phyloP scores from a whole-genome alignment of 2,888 invertebrate genomes.

The Acronicta leporina region DNA sequence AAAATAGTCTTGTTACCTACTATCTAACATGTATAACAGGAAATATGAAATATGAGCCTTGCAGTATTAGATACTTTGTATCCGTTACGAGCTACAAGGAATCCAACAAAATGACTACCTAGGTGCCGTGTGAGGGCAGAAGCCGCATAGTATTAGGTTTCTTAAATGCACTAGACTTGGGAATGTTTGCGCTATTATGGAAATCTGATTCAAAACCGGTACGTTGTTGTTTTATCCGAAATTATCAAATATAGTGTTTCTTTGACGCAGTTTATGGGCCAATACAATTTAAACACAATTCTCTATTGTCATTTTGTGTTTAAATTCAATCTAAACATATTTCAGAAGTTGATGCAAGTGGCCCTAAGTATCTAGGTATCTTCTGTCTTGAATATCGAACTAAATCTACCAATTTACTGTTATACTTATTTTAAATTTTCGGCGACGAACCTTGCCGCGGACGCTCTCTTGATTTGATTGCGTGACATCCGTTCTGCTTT shows the following conservation, averaged over 20 bases:
- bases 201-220: not conserved
- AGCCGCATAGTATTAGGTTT: conserved; percentile 31
- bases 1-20: conserved; percentile 11
- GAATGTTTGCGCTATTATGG: conserved; percentile 12
- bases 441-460: conserved; percentile 19
- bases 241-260: not conserved
- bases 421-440: conserved; percentile 25
- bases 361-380: no score
- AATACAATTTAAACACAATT: no score
- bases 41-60: conserved; percentile 44
- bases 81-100: conserved; percentile 47
- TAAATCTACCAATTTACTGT: conserved; percentile 11
- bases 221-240: not conserved
- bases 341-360: no score
- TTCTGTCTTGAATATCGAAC: no score
- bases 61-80: conserved; percentile 39
- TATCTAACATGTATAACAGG: conserved; percentile 28
- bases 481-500: conserved; percentile 68
- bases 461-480: conserved; percentile 50
- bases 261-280: no score
- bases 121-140: conserved; percentile 17
- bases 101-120: conserved; percentile 27
- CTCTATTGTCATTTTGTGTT: no score
- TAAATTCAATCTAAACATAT: no score
- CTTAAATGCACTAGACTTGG: conserved; percentile 20